Conservation (phyloP, 2,113 vertebrate species). For the Phalacrocorax carbo region DNA sequence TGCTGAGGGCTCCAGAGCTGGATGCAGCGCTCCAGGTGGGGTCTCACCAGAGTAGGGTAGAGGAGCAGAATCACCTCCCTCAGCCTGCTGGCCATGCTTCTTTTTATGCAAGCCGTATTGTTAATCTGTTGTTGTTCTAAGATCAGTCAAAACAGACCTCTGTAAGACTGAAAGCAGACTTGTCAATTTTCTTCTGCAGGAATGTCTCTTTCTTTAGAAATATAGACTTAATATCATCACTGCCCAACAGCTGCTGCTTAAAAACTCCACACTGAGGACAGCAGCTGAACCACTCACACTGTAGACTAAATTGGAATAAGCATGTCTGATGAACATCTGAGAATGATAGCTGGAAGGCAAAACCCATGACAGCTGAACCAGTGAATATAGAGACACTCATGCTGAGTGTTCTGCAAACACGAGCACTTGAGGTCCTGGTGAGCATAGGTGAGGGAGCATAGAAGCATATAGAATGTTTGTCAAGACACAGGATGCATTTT, state of each 20-base stretch:
- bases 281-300: background rate
- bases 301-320: background rate
- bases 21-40: too few species aligned
- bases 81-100: too few species aligned
- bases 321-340: background rate
- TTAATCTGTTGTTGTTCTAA: too few species aligned
- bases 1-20: too few species aligned
- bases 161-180: background rate
- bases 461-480: background rate
- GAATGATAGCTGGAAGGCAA: conserved; percentile 3
- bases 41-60: too few species aligned
- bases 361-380: background rate
- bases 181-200: background rate
- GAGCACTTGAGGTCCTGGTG: background rate
- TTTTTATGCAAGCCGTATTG: too few species aligned
- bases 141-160: background rate
- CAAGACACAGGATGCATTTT: background rate
- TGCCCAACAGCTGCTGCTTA: background rate
- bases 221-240: background rate
- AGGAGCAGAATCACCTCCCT: too few species aligned
- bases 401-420: background rate
- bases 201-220: background rate
- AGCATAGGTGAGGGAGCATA: background rate
- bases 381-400: background rate
- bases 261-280: background rate